Conservation (phyloP, 2,113 vertebrate species). For the Sciurus niger region DNA sequence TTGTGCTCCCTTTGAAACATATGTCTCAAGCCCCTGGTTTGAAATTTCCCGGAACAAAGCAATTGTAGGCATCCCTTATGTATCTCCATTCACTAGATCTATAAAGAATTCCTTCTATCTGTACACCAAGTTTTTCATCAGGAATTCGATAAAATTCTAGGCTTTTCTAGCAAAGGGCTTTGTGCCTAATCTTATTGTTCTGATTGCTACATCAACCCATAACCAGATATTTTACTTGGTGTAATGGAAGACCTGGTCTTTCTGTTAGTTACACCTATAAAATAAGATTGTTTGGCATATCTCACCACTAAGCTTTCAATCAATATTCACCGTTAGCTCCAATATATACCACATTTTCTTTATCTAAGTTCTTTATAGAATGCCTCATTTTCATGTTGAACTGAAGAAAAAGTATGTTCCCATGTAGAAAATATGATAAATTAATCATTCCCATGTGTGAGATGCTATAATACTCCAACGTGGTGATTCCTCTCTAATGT, state of each 20-base stretch:
- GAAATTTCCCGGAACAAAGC: background rate
- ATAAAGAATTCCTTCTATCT: background rate
- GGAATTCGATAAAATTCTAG: background rate
- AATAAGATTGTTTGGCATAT: background rate
- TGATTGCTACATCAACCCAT: background rate
- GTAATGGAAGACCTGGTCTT: background rate
- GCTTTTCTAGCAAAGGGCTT: background rate
- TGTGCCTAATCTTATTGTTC: background rate
- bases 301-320: background rate
- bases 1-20: background rate
- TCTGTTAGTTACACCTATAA: too few relatives aligned
- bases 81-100: constrained; percentile 1
- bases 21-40: background rate
- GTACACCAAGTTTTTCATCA: background rate
- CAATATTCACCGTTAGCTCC: background rate
- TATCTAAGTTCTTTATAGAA: constrained; percentile 58
- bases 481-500: constrained; percentile 85
- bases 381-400: constrained; percentile 80
- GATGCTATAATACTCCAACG: constrained; percentile 76
- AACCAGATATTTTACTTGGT: background rate
- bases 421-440: constrained; percentile 85
- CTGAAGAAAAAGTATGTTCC: constrained; percentile 67
- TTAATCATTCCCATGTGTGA: constrained; percentile 84
- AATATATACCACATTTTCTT: background rate
- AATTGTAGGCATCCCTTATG: background rate